A percentile compares a stretch with the other conserved stretches of the same genome.
Conservation (phyloP, 2,113 vertebrate species). For the Ginglymostoma cirratum region DNA sequence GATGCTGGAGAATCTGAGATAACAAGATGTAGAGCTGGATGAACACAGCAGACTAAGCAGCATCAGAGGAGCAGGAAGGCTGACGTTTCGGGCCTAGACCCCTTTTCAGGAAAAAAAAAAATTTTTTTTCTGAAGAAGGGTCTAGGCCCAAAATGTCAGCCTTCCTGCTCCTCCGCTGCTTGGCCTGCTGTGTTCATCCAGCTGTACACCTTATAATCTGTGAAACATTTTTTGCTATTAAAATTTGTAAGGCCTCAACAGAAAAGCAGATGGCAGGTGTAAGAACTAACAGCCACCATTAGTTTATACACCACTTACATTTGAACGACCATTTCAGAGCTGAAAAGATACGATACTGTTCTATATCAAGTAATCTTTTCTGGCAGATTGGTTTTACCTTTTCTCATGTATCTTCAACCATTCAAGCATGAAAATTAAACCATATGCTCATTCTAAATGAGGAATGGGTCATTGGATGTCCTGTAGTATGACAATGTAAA, state of each 20-base stretch:
- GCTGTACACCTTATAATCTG: no score
- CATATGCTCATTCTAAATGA: background rate
- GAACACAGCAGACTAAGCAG: no score
- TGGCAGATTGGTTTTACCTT: background rate
- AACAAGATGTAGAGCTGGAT: no score
- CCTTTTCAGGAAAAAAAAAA: no score
- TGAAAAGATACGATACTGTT: background rate
- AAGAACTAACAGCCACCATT: background rate
- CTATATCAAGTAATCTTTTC: background rate
- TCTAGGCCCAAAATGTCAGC: no score
- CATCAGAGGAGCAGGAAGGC: no score
- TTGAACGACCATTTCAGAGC: background rate
- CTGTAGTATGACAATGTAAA: background rate
- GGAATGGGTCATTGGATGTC: background rate
- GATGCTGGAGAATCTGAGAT: no score
- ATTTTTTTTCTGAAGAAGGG: no score
- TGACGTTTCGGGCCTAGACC: no score
- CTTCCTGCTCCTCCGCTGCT: no score
- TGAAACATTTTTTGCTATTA: background rate
- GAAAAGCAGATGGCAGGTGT: background rate
- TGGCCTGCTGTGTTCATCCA: no score
- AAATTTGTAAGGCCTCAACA: background rate
- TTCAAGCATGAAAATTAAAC: background rate
- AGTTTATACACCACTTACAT: background rate
- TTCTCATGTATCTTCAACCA: background rate